phyloP scores from a whole-genome alignment of 2,797 vertebrate species.

The Triplophysa yarkandensis region DNA sequence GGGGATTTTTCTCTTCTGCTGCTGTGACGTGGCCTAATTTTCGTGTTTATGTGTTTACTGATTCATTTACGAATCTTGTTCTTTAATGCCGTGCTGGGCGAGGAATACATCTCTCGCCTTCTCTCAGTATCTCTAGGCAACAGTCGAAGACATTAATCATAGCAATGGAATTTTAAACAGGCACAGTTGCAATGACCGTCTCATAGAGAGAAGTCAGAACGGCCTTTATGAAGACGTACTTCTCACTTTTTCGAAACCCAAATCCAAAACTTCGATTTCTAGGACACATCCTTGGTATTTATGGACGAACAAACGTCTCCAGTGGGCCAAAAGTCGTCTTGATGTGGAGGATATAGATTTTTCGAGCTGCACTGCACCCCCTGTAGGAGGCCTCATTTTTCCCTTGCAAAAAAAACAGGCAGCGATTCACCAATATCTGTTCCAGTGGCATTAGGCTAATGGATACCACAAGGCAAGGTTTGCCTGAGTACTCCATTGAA shows the following conservation, averaged over 20 bases:
- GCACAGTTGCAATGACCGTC: background rate
- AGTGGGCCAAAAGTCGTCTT: background rate
- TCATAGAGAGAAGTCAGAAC: background rate
- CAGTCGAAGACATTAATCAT: conserved; percentile 4
- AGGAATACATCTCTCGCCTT: background rate
- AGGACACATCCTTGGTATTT: background rate
- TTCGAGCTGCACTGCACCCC: background rate
- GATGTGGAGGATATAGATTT: background rate
- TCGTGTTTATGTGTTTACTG: conserved; percentile 67
- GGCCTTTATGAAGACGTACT: background rate
- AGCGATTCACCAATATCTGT: background rate
- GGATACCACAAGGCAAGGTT: background rate
- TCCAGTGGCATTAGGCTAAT: conserved; percentile 14
- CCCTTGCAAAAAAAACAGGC: background rate
- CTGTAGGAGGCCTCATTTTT: conserved; percentile 5
- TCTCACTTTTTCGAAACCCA: background rate
- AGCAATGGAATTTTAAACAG: background rate
- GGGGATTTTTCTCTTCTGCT: conserved; percentile 76
- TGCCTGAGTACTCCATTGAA: conserved; percentile 38
- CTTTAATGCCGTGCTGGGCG: background rate
- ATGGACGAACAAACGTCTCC: background rate
- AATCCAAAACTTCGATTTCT: background rate
- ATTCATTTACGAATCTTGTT: conserved; percentile 61
- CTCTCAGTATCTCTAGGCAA: background rate
- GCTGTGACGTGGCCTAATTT: conserved; percentile 69